phyloP scores from a whole-genome alignment of 1,140 invertebrate species.

The Pygmarrhopalites habei region DNA sequence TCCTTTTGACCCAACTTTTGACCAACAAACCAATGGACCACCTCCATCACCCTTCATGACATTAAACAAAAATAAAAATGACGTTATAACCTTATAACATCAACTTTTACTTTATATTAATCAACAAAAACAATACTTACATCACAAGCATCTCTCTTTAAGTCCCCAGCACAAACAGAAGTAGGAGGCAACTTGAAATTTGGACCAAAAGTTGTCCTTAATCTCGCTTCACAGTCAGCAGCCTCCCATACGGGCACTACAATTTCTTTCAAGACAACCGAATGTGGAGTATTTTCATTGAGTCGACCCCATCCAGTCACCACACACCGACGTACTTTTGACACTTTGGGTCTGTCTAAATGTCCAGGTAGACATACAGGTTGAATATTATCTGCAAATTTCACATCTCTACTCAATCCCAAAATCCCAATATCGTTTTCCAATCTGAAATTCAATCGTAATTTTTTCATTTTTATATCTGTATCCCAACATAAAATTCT shows the following conservation, averaged over 20 bases:
- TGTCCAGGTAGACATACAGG: constrained; percentile 28
- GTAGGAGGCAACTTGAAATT: constrained; percentile 45
- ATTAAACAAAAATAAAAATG: background rate
- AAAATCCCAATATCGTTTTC: constrained; percentile 49
- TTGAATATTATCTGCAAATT: constrained; percentile 27
- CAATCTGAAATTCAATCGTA: too few relatives aligned
- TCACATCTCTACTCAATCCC: constrained; percentile 42
- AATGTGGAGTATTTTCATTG: constrained; percentile 40
- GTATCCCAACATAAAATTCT: too few relatives aligned
- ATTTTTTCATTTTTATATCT: too few relatives aligned
- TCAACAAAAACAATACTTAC: constrained; percentile 44
- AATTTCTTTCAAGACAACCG: constrained; percentile 48
- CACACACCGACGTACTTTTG: constrained; percentile 43
- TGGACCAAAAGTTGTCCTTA: constrained; percentile 46
- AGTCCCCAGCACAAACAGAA: constrained; percentile 51
- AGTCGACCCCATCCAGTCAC: constrained; percentile 47
- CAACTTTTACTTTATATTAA: too few relatives aligned
- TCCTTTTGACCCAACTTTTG: constrained; percentile 46
- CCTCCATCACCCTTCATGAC: constrained; percentile 58
- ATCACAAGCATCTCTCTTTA: constrained; percentile 48
- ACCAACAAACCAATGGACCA: constrained; percentile 57
- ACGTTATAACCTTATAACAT: background rate
- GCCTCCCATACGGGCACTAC: constrained; percentile 47
- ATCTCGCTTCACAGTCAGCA: constrained; percentile 43
- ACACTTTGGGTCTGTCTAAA: background rate